phyloP scores from a whole-genome alignment of 2,113 vertebrate genomes.

The Harpagus bidentatus region DNA sequence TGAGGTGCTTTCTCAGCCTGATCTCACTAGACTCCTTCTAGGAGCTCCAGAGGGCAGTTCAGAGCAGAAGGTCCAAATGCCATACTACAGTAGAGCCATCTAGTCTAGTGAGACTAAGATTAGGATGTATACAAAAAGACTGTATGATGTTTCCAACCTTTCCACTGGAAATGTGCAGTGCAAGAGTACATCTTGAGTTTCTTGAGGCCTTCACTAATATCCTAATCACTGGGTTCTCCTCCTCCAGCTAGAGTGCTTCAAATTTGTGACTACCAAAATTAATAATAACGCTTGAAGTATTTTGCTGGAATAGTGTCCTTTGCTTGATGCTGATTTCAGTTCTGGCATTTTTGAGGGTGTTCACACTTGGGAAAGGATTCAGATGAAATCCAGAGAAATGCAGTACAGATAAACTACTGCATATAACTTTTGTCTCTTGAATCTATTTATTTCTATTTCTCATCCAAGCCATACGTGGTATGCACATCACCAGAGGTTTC shows the following conservation, averaged over 20 bases:
- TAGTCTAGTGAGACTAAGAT: not conserved
- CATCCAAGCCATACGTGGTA: not conserved
- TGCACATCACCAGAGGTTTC: not conserved
- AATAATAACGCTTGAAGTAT: not conserved
- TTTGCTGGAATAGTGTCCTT: not conserved
- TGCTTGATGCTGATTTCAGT: not conserved
- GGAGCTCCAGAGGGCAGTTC: not conserved
- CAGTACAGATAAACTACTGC: not conserved
- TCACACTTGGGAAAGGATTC: not conserved
- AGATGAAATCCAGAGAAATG: not conserved
- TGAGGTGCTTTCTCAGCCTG: not conserved
- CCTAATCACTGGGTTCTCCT: not conserved
- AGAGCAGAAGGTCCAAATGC: not conserved
- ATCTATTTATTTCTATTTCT: not conserved
- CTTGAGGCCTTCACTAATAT: not conserved
- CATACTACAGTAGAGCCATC: not conserved
- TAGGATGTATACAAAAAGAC: not conserved
- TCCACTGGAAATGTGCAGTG: not conserved
- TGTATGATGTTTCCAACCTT: not conserved
- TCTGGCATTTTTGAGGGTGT: not conserved
- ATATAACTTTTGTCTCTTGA: not conserved
- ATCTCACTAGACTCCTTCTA: not conserved
- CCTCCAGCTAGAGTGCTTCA: not conserved
- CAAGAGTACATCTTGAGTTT: not conserved
- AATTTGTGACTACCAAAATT: not conserved